A percentile compares a stretch with the other conserved stretches of the same genome.
These are phyloP conservation scores for Dusona sp. DNA, from an alignment of 2,888 invertebrate genomes.

Conservation along the genomic window DNA sequence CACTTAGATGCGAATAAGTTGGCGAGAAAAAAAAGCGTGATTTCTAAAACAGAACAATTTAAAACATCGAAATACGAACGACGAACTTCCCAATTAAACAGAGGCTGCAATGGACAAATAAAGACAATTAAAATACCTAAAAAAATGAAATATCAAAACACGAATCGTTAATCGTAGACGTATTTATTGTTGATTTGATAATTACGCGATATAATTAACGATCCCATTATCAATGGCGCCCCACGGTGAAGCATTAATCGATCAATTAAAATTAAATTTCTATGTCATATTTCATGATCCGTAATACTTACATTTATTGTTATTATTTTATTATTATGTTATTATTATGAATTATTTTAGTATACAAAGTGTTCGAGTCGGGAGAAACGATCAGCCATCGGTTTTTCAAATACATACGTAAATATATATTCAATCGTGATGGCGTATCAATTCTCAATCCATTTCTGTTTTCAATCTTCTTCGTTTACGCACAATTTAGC, in stretches of 20 bases:
- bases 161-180: slow-evolving; percentile 37
- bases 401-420: slow-evolving; percentile 54
- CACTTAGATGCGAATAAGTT: not conserved
- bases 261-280: slow-evolving; percentile 50
- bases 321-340: slow-evolving; percentile 34
- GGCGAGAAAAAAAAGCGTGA: not conserved
- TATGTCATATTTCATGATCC: slow-evolving; percentile 38
- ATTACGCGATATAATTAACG: slow-evolving; percentile 60
- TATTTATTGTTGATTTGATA: slow-evolving; percentile 64
- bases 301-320: slow-evolving; percentile 39
- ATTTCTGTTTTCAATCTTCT: slow-evolving; percentile 21
- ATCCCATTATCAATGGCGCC: slow-evolving; percentile 56
- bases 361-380: slow-evolving; percentile 66
- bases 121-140: not conserved
- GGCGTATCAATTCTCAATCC: slow-evolving; percentile 38
- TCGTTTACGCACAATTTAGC: slow-evolving; percentile 40
- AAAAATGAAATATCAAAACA: not conserved
- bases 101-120: slow-evolving; percentile 1
- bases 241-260: slow-evolving; percentile 51
- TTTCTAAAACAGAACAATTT: not conserved
- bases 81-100: no score
- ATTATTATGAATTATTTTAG: slow-evolving; percentile 58
- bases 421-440: slow-evolving; percentile 33
- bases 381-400: slow-evolving; percentile 48
- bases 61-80: not conserved